These are phyloP conservation scores for Amphiprion ocellaris DNA, from an alignment of 2,113 vertebrate genomes.

Conservation along the genomic window DNA sequence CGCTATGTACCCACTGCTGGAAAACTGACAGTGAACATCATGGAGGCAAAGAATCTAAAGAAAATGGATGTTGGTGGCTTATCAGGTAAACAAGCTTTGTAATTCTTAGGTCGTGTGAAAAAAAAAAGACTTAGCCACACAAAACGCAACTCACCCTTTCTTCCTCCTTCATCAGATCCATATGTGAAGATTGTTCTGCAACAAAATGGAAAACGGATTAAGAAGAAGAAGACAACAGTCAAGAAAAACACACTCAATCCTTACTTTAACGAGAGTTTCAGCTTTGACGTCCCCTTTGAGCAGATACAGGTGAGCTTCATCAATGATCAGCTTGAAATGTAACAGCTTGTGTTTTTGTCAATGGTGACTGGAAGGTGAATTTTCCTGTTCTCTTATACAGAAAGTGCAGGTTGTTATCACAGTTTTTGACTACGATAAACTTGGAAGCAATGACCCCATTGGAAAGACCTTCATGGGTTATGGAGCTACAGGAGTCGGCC, in stretches of 20 bases:
- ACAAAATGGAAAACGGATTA: constrained; percentile 91
- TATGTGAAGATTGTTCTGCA: constrained; percentile 87
- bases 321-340: not conserved
- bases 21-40: constrained; percentile 92
- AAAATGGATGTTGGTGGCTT: constrained; percentile 94
- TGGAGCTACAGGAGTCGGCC: constrained; percentile 86
- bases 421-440: constrained; percentile 85
- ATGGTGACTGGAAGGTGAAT: not conserved
- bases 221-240: constrained; percentile 94
- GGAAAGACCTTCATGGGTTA: constrained; percentile 89
- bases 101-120: not conserved
- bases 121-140: not conserved
- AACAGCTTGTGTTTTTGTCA: not conserved
- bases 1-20: constrained; percentile 92
- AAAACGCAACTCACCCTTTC: not conserved
- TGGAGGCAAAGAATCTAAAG: constrained; percentile 91
- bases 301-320: constrained; percentile 89
- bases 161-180: constrained; percentile 73
- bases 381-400: constrained; percentile 61
- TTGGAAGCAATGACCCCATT: constrained; percentile 87
- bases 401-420: constrained; percentile 86
- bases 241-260: constrained; percentile 95
- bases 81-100: constrained; percentile 82
- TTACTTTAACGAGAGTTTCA: constrained; percentile 94
- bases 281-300: constrained; percentile 92